These are phyloP conservation scores for Chiloscyllium punctatum DNA, from an alignment of 2,797 vertebrate species.

Conservation along the genomic window DNA sequence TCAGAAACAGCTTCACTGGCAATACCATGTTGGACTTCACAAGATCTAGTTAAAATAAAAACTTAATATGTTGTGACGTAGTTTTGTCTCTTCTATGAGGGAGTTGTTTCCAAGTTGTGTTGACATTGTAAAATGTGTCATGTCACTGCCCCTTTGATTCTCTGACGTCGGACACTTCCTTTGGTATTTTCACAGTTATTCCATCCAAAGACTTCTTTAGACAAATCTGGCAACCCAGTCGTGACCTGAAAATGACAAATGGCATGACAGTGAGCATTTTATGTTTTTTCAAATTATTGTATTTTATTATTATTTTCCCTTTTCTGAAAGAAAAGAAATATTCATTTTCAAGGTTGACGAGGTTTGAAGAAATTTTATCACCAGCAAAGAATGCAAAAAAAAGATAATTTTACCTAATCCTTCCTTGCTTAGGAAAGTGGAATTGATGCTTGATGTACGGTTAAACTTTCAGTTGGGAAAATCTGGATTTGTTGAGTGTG, in stretches of 20 bases:
- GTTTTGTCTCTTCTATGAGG: neutral
- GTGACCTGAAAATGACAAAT: slow-evolving; percentile 52
- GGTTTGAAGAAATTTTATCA: neutral
- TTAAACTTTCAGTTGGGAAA: neutral
- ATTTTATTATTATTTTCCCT: no score
- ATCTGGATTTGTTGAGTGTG: neutral
- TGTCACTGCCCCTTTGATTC: slow-evolving; percentile 19
- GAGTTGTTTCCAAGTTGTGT: neutral
- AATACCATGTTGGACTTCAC: neutral
- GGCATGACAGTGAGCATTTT: neutral
- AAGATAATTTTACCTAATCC: neutral
- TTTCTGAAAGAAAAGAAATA: neutral
- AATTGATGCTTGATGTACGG: neutral
- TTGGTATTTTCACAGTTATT: slow-evolving; percentile 57
- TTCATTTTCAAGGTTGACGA: neutral
- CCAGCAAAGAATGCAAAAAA: neutral
- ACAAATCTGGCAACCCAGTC: slow-evolving; percentile 64
- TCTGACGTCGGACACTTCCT: slow-evolving; percentile 50
- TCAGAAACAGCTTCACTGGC: neutral
- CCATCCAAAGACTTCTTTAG: slow-evolving; percentile 60
- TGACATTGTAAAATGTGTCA: neutral
- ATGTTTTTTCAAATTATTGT: neutral
- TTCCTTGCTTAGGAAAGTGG: neutral
- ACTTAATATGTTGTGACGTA: neutral
- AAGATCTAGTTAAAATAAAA: neutral